Evolutionary conservation across 1,140 invertebrate genomes (phyloP).

Genomic region (Anagrus nilaparvatae): DNA sequence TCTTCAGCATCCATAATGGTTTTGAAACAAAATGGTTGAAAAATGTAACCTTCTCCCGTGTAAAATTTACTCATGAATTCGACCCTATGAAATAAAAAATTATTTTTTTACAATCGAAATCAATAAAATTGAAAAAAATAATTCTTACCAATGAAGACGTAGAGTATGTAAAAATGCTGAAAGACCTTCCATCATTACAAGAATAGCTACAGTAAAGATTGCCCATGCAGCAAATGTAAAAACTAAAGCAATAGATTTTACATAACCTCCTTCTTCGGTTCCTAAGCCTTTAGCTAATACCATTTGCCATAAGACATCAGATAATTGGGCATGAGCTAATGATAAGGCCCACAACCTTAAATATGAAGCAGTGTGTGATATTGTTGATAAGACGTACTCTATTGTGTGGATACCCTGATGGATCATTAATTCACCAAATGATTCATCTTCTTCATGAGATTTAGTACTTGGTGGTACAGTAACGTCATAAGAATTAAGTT

Average conservation of each 20-base stretch:
- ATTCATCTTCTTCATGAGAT: conserved; percentile 46
- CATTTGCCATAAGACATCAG: conserved; percentile 66
- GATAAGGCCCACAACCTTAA: conserved; percentile 92
- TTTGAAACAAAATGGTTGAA: conserved; percentile 91
- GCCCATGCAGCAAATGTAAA: conserved; percentile 78
- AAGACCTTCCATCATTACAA: conserved; percentile 87
- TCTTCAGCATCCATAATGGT: conserved; percentile 60
- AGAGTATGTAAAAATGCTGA: conserved; percentile 72
- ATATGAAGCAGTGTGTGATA: conserved; percentile 95
- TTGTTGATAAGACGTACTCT: conserved; percentile 90
- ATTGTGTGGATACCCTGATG: conserved; percentile 93
- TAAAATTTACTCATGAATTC: conserved; percentile 99
- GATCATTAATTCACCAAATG: conserved; percentile 81
- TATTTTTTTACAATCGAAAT: too few relatives aligned
- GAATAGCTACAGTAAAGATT: conserved; percentile 72
- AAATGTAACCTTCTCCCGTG: conserved; percentile 73
- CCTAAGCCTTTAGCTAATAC: conserved; percentile 45
- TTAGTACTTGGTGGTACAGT: background rate
- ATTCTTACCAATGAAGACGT: conserved; percentile 61
- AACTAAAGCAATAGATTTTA: conserved; percentile 57
- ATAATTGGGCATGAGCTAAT: conserved; percentile 75
- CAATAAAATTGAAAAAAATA: too few relatives aligned
- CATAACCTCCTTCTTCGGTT: conserved; percentile 23
- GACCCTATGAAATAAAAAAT: conserved; percentile 65
- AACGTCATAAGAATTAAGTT: conserved; percentile 20